Evolutionary conservation across 2,888 invertebrate species (phyloP).

Genomic region (Polydrusus pterygomalis): DNA sequence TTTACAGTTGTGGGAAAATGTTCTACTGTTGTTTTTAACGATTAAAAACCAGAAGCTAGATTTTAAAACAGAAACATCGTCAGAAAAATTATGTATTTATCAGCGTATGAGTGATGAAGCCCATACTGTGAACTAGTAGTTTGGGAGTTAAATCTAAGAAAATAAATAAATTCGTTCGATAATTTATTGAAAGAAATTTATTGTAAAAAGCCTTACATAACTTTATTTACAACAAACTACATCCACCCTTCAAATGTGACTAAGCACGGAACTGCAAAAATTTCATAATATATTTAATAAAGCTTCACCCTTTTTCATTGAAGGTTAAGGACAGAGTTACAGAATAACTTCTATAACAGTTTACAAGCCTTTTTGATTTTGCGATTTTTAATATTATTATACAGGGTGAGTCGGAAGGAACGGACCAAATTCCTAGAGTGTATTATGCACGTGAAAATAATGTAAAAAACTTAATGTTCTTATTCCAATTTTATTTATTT

Average conservation of each 20-base stretch:
- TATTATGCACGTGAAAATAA: too few species aligned
- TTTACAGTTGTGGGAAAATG: too few species aligned
- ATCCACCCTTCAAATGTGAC: slow-evolving; percentile 66
- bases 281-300: slow-evolving; percentile 32
- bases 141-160: not conserved
- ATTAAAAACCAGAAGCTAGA: too few species aligned
- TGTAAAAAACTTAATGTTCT: too few species aligned
- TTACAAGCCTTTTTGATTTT: slow-evolving; percentile 18
- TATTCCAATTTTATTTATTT: too few species aligned
- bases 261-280: slow-evolving; percentile 61
- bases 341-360: slow-evolving; percentile 7
- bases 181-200: slow-evolving; percentile 66
- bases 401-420: too few species aligned
- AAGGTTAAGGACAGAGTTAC: slow-evolving; percentile 25
- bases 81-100: too few species aligned
- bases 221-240: slow-evolving; percentile 71
- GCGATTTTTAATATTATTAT: not conserved
- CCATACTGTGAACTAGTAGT: too few species aligned
- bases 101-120: too few species aligned
- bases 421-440: too few species aligned
- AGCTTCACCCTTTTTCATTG: slow-evolving; percentile 29
- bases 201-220: slow-evolving; percentile 72
- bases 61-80: too few species aligned
- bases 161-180: slow-evolving; percentile 16
- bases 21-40: too few species aligned